Evolutionary conservation across 2,888 invertebrate genomes (phyloP), one percentile per base, ranked within the genome.

Genomic region (Corythucha ciliata): DNA sequence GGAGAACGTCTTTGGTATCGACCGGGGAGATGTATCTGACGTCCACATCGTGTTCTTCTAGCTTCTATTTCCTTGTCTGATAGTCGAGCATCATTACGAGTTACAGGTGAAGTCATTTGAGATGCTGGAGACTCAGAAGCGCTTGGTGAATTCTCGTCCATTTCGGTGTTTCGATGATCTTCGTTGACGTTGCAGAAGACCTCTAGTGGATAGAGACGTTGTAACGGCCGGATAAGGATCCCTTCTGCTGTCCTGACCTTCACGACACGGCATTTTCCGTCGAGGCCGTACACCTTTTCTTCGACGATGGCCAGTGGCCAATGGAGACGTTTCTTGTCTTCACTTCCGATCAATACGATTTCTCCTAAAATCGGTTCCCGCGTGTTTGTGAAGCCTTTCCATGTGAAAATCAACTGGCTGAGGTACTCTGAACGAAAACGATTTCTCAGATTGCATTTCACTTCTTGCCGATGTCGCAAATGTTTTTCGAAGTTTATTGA

Each of bases 261-360:
- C 3, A 32, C 45, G n/a, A 32, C 45, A 14, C 42, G 26, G 12
- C 36, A 47, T 10, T 34, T 46, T 20, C 25, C 29, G n/a, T 45
- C 45, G 20, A 21, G n/a, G 2, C 45, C 45, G 8, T n/a, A 14
- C 2, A 45, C 7, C 3, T n/a, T 2, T n/a, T 37, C 25, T 16
- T 37, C 26, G 3, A 47, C 37, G 14, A 34, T 16, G 2, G 63
- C 50, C 37, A 34, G 2, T 12, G 52, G 52, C 52, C 52, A 52
- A 10, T 48, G 34, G 1, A 41, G 10, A 2, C 48, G 10, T n/a
- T 41, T 48, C 40, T 18, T 32, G 3, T 29, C 2, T 7, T 45
- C 45, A 2, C 21, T 6, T 6, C 45, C 33, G 21, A 45, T 14
- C 16, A 41, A 24, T 1, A 53, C 44, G 2, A 53, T 24, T 25